Base-by-base conservation (phyloP, 2,797 vertebrate genomes). In the Anabacerthia variegaticeps region DNA sequence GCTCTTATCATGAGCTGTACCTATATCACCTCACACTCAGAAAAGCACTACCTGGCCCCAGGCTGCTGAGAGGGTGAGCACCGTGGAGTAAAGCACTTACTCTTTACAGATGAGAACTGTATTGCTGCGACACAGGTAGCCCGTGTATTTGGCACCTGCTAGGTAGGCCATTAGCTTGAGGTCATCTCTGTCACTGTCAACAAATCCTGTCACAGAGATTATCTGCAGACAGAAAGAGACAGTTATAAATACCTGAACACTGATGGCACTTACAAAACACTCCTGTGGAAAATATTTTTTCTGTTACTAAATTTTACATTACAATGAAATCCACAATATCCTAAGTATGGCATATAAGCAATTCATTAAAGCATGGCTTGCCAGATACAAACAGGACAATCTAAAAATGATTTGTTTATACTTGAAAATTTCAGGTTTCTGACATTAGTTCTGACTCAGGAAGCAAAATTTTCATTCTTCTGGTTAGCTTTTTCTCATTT, bases 71-170 rank as follows among this genome's bases (percentile, higher is more conserved):
- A 44, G 44, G 0, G 1, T 8, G 14, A 87, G n/a, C 22, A 7
- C 7, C 10, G 23, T 7, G 22, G 22, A 51, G 27, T 10, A 65
- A 56, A 32, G 8, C 26, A 95, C 99, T 99, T 98, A 99, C 99
- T 99, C 99, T 98, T 99, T 99, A 90, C 99, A 99, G 98, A 99
- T 98, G 98, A 99, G 99, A 46, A 99, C 98, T 0, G 99, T 99
- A 97, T 99, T 99, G 95, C 99, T 99, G 80, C 99, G 99, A 87
- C 99, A 99, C 55, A 99, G 97, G 89, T 99, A 99, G 51, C 99
- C 99, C 0, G 99, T 99, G 95, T 99, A 99, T 49, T 99, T 98
- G 94, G 99, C 99, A 18, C 99, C 99, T 15, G 99, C 98, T 90
- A 99, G 97, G 95, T 99, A 99, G 7, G 99, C 98, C 99, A 99